Evolutionary conservation across 2,888 invertebrate species (phyloP).

Genomic region (Dusona sp.): DNA sequence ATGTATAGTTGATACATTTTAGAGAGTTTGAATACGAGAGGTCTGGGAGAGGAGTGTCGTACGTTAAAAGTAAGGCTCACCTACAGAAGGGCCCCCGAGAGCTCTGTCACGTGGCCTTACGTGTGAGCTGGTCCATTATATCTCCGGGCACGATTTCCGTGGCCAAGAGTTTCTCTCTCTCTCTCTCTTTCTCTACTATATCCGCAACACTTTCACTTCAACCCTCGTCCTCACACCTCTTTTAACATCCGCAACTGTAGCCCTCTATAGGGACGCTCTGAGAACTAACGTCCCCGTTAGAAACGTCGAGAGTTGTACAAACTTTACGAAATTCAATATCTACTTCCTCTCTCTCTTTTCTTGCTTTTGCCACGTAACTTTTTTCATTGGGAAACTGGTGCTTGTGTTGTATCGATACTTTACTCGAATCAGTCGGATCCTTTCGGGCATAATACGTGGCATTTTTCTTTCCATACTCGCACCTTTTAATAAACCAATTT

Average conservation of each 20-base stretch:
- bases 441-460: background rate
- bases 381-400: conserved; percentile 28
- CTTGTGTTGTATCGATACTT: conserved; percentile 38
- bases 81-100: conserved; percentile 42
- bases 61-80: conserved; percentile 11
- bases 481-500: background rate
- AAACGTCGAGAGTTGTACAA: conserved; percentile 57
- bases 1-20: conserved; percentile 28
- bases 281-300: conserved; percentile 28
- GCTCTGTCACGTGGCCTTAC: conserved; percentile 61
- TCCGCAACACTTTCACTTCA: conserved; percentile 34
- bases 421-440: conserved; percentile 18
- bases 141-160: conserved; percentile 74
- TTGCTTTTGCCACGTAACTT: conserved; percentile 8
- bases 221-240: conserved; percentile 11
- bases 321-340: conserved; percentile 65
- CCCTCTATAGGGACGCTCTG: conserved; percentile 47
- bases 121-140: conserved; percentile 77
- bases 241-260: conserved; percentile 29
- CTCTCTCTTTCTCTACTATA: conserved; percentile 11
- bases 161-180: conserved; percentile 62
- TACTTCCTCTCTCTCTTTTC: conserved; percentile 20
- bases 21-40: conserved; percentile 36
- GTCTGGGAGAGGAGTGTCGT: conserved; percentile 41
- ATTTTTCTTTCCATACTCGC: background rate